Evolutionary conservation across 2,888 invertebrate genomes (phyloP), one percentile per base, ranked within the genome.

Genomic region (Galeopsomyia nigrocyanea): DNA sequence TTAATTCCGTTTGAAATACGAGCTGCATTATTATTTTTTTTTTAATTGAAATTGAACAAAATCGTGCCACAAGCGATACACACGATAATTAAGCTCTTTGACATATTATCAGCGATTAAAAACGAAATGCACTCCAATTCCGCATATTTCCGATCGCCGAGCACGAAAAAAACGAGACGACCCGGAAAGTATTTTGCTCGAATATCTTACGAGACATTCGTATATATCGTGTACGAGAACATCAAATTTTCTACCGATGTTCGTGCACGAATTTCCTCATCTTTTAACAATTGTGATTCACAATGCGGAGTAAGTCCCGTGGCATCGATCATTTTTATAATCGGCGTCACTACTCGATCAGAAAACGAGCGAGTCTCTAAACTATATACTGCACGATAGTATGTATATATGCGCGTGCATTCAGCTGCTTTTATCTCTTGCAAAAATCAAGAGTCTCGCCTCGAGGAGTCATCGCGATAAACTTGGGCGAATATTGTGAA

Each of bases 281-380:
- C 39, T 3, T 39, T 39, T 65, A 55, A 58, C 60, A 70, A 53
- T 65, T 53, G 51, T 51, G 22, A 57, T 50, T 17, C 17, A 64
- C 39, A 50, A 69, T 69, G 39, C 46, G n/a, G 39, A 46, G 39
- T 14, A 39, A 46, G 64, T 58, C 19, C 58, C 70, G 53, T 64
- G 64, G 53, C 26, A 58, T 70, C 60, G 60, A 70, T 70, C 70
- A 49, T 39, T 39, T 39, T 10, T 39, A 39, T 39, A 13, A 70
- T 70, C 62, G 66, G 51, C 22, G 66, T 71, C 61, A 62, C 66
- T 66, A 62, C 62, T 50, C 66, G 66, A 71, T 61, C 56, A 53
- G 39, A 39, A 39, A 10, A 39, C n/a, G 39, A 26, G 26, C 26
- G 39, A 39, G 39, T 39, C 7, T 31, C 39, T 1, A 26, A 5